Evolutionary conservation across 2,113 vertebrate genomes (phyloP).

Genomic region (Dryoscopus gambensis): DNA sequence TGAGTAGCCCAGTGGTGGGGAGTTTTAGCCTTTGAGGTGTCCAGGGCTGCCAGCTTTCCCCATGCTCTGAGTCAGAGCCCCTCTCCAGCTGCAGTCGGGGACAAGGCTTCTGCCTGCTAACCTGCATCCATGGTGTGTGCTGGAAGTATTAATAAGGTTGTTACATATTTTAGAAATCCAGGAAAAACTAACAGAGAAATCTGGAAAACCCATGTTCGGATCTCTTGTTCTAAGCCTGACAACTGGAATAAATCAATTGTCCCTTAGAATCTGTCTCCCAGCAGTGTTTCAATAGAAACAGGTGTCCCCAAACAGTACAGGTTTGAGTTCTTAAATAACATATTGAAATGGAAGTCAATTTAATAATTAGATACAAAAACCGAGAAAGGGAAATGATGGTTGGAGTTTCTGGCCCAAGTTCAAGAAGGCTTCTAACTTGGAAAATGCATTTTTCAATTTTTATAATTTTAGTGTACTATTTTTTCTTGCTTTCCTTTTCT

Average conservation of each 20-base stretch:
- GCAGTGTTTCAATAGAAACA: not conserved
- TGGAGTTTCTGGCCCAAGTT: not conserved
- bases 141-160: fast-evolving
- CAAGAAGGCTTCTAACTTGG: not conserved
- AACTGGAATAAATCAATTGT: not conserved
- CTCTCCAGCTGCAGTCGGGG: not conserved
- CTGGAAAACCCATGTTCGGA: not conserved
- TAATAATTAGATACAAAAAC: not conserved
- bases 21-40: not conserved
- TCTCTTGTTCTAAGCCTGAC: not conserved
- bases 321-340: not conserved
- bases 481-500: not conserved
- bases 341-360: not conserved
- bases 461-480: fast-evolving
- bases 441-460: not conserved
- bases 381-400: not conserved
- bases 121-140: not conserved
- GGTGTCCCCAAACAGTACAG: not conserved
- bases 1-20: not conserved
- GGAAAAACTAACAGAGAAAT: not conserved
- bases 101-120: not conserved
- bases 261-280: not conserved
- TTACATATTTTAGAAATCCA: not conserved
- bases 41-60: not conserved
- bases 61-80: not conserved